Conservation (phyloP, 2,888 invertebrate genomes). For the Ochropleura plecta region DNA sequence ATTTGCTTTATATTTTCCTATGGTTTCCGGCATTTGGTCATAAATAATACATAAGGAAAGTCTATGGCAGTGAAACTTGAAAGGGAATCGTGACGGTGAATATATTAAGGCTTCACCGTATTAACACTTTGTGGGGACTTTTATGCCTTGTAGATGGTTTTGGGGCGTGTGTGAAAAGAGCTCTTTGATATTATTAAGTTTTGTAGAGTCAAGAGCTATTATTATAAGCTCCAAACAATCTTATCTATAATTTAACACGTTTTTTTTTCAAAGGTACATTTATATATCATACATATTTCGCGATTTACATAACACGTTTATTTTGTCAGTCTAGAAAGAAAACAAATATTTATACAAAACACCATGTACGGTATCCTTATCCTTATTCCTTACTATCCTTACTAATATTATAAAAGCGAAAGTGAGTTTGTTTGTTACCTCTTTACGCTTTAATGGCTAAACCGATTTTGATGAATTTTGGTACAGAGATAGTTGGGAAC, state of each 20-base stretch:
- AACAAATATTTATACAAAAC: too few relatives aligned
- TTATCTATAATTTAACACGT: neutral
- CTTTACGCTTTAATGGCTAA: too few relatives aligned
- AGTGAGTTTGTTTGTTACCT: too few relatives aligned
- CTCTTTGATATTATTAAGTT: constrained; percentile 6
- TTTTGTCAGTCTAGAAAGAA: too few relatives aligned
- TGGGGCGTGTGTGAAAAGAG: constrained; percentile 11
- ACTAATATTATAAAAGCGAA: too few relatives aligned
- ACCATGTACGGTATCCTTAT: too few relatives aligned
- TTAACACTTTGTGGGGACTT: constrained; percentile 30
- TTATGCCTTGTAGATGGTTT: constrained; percentile 21
- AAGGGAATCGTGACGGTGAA: constrained; percentile 64
- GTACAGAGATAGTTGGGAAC: too few relatives aligned
- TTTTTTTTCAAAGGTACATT: neutral
- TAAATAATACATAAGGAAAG: constrained; percentile 58
- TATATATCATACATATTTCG: too few relatives aligned
- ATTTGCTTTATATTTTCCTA: constrained; percentile 33
- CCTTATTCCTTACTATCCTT: too few relatives aligned
- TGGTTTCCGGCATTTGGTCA: constrained; percentile 30
- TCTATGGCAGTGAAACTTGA: constrained; percentile 42
- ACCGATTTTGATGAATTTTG: too few relatives aligned
- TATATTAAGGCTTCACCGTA: constrained; percentile 55
- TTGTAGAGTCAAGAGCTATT: too few relatives aligned
- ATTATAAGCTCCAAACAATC: neutral
- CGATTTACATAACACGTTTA: too few relatives aligned